Base-by-base conservation (phyloP, 2,113 vertebrate species). In the Sclerurus mexicanus region DNA sequence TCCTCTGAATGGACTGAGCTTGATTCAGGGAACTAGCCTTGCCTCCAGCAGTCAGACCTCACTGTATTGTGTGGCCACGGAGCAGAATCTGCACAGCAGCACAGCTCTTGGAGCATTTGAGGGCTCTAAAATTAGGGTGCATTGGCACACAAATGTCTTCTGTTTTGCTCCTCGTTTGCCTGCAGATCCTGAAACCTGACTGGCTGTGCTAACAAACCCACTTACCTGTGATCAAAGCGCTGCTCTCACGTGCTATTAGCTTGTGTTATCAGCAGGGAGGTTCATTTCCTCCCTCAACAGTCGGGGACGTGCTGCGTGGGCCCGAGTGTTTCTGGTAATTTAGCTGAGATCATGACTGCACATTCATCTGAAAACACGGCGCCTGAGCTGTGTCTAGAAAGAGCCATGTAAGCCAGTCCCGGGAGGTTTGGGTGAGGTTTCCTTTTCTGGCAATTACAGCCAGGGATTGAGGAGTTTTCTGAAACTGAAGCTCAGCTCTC, bases 281-380 rank as follows among this genome's bases (percentile, higher is more conserved):
- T 63, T 97, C 95, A 91, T 95, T 97, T 97, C 97, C 97, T 96
- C 46, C 93, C 90, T 24, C 50, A 20, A 93, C 90, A 66, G 85
- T 3, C 9, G 86, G 69, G 89, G 73, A 60, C 88, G 40, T 10
- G 10, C 33, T 37, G 75, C 90, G 96, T 95, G 79, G 91, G 63
- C 90, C 37, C 6, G 42, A 76, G 95, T 64, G 83, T 91, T 97
- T 98, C 98, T 98, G 98, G 97, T 97, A 93, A 98, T 82, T 87
- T 24, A 86, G 90, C 39, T 94, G 97, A 92, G 94, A 75, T 92
- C 96, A 91, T 47, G 68, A 64, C 91, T 93, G 95, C 42, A 12
- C 31, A 33, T 93, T 97, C 96, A 80, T 90, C 91, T 93, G 96
- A 63, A 74, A 94, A 94, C 80, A 5, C 23, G 20, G 77, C 16